These are phyloP conservation scores for Aphelenchoides avenae DNA, from an alignment of 1,140 invertebrate genomes.

Conservation along the genomic window DNA sequence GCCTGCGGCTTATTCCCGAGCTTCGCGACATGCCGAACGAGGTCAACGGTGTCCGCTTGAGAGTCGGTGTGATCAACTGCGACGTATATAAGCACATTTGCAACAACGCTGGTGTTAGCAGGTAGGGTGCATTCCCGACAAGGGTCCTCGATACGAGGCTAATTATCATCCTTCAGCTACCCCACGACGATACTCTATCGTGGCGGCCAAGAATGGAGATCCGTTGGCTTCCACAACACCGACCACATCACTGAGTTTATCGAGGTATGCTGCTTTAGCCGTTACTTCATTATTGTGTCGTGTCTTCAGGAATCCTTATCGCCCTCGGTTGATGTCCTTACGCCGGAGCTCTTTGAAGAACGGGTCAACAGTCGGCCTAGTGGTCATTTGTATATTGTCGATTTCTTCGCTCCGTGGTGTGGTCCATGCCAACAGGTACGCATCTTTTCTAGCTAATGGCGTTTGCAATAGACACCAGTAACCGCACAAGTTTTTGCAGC, in stretches of 20 bases:
- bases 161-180: constrained; percentile 66
- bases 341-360: constrained; percentile 64
- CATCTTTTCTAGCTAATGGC: no score
- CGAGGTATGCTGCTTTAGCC: constrained; percentile 48
- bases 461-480: no score
- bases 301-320: constrained; percentile 61
- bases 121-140: constrained; percentile 8
- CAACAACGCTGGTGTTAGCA: constrained; percentile 49
- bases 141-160: neutral
- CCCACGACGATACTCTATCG: constrained; percentile 71
- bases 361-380: constrained; percentile 63
- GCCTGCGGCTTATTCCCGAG: constrained; percentile 71
- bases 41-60: constrained; percentile 40
- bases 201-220: constrained; percentile 63
- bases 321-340: constrained; percentile 66
- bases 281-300: neutral
- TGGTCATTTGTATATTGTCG: constrained; percentile 67
- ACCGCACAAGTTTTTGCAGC: no score
- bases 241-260: constrained; percentile 70
- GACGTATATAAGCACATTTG: constrained; percentile 62
- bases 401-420: constrained; percentile 71
- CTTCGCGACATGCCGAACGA: constrained; percentile 68
- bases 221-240: constrained; percentile 67
- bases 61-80: constrained; percentile 69
- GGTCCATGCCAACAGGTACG: constrained; percentile 67